Evolutionary conservation across 2,113 vertebrate species (phyloP), one percentile per base, ranked within the genome.

Genomic region (Apeltes quadracus): DNA sequence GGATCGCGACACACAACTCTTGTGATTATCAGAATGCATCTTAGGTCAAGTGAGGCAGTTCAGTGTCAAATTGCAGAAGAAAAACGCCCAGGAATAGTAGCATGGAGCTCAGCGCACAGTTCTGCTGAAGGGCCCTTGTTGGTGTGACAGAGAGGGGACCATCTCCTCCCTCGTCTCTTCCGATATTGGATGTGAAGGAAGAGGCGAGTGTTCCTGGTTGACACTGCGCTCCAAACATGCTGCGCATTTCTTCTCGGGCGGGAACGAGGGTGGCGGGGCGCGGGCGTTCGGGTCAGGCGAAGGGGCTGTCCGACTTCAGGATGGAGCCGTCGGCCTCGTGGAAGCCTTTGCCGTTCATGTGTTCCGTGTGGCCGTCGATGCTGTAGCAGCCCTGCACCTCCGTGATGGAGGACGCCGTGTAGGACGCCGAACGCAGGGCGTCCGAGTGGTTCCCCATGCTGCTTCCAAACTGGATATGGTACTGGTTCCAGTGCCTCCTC

Each of bases 401-500:
- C 0, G 95, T 97, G 91, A 97, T 95, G 12, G 97, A 95, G 0
- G 98, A 97, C 0, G 95, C 97, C 0, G 98, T 99, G 91, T 97
- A 99, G 76, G 98, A 99, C 3, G 97, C 95, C 0, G 96, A 98
- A 22, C 97, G 95, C 58, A 95, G 84, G 4, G 94, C 95, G 0
- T 99, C 97, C 0, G 96, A 95, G 68, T 98, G 96, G 83, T 93
- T 91, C 27, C 90, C 91, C 62, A 96, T 92, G 73, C 95, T 93
- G 89, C 93, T 96, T 78, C 97, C 96, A 57, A 98, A 97, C 79
- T 99, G 98, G 67, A 98, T 95, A 38, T 93, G 90, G 76, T 97
- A 97, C 90, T 98, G 97, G 78, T 97, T 97, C 96, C 96, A 99
- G 84, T 99, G 95, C 57, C 98, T 91, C 81, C 95, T 91, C 83